phyloP scores from a whole-genome alignment of 2,888 invertebrate species.

The Altica lythri region DNA sequence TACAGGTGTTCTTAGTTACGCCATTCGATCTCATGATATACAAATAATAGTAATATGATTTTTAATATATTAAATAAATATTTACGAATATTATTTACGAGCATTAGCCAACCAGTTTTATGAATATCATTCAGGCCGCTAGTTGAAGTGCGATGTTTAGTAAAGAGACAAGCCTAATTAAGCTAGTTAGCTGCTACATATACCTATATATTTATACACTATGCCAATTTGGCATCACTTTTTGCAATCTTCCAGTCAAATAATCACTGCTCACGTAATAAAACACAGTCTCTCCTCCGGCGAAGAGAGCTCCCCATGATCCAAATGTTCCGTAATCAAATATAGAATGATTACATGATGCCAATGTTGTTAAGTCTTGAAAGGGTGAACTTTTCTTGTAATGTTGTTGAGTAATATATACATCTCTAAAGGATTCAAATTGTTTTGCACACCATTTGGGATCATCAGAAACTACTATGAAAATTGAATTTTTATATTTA shows the following conservation, averaged over 20 bases:
- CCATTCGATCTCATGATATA: too few relatives aligned
- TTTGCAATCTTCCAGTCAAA: constrained; percentile 53
- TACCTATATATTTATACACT: too few relatives aligned
- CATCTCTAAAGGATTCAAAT: constrained; percentile 52
- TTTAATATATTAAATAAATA: too few relatives aligned
- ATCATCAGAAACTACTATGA: constrained; percentile 60
- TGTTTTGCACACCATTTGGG: constrained; percentile 57
- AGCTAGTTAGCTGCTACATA: too few relatives aligned
- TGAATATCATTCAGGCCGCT: too few relatives aligned
- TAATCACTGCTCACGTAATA: constrained; percentile 55
- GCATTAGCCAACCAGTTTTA: too few relatives aligned
- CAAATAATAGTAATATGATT: too few relatives aligned
- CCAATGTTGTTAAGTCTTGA: constrained; percentile 59
- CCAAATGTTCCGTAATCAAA: constrained; percentile 62
- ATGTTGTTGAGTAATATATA: constrained; percentile 53
- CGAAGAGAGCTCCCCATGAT: constrained; percentile 60
- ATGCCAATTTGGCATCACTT: neutral
- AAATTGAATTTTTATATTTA: constrained; percentile 54
- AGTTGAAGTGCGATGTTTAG: too few relatives aligned
- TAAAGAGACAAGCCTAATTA: too few relatives aligned
- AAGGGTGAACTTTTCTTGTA: constrained; percentile 52
- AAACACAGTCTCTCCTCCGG: constrained; percentile 59
- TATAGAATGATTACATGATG: constrained; percentile 61
- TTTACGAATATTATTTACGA: too few relatives aligned
- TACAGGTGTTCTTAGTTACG: too few relatives aligned